phyloP scores from a whole-genome alignment of 2,797 vertebrate species.

The Myotis vivesi region DNA sequence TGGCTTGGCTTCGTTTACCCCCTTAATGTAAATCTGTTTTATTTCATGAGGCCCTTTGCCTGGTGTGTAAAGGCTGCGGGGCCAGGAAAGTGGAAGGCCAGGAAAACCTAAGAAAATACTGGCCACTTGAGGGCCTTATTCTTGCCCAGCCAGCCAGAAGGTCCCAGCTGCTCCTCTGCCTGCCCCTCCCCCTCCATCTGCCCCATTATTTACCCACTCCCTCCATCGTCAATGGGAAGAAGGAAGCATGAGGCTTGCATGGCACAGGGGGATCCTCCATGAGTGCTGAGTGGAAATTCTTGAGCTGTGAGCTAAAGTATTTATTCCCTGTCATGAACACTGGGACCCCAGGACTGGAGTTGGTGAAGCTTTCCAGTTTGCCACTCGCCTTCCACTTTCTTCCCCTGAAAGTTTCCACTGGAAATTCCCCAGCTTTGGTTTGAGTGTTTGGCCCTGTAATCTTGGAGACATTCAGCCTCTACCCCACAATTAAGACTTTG shows the following conservation, averaged over 20 bases:
- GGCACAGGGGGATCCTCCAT: not conserved
- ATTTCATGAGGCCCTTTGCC: not conserved
- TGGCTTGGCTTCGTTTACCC: not conserved
- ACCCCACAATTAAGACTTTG: slow-evolving; percentile 72
- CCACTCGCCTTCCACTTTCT: slow-evolving; percentile 16
- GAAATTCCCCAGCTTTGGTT: slow-evolving; percentile 61
- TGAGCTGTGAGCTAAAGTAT: not conserved
- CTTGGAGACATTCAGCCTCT: slow-evolving; percentile 50
- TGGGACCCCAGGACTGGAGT: not conserved
- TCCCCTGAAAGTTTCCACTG: slow-evolving; percentile 41
- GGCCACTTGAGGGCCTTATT: not conserved
- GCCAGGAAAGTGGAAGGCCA: not conserved
- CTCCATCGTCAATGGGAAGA: not conserved
- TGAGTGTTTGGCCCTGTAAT: slow-evolving; percentile 54
- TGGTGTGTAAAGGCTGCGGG: not conserved
- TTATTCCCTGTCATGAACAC: not conserved
- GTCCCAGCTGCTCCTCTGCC: not conserved
- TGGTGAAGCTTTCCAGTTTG: not conserved
- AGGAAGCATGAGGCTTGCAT: not conserved
- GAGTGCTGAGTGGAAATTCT: not conserved
- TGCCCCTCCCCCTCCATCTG: not conserved
- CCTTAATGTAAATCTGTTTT: not conserved
- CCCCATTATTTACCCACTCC: not conserved
- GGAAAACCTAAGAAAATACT: not conserved
- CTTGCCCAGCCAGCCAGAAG: not conserved